Evolutionary conservation across 1,140 invertebrate genomes (phyloP), one percentile per base, ranked within the genome.

Genomic region (Cheumatopsyche charites): DNA sequence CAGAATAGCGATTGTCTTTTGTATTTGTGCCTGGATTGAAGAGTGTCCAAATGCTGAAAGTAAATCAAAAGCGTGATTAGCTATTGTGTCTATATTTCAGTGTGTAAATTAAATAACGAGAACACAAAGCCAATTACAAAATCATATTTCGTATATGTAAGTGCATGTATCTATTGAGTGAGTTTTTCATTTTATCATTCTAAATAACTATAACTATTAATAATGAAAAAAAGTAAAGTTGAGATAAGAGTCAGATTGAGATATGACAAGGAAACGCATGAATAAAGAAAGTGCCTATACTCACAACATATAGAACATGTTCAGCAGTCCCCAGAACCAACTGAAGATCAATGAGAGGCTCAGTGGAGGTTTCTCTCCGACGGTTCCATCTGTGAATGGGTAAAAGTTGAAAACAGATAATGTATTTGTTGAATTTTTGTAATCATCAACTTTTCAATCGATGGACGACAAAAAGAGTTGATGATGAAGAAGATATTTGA

Each of bases 261-360:
- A n/a, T n/a, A n/a, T n/a, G n/a, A n/a, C n/a, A n/a, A n/a, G n/a
- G n/a, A n/a, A n/a, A n/a, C n/a, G n/a, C n/a, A n/a, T n/a, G n/a
- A n/a, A n/a, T n/a, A n/a, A 61, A 4, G 12, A 23, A 12, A 58
- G 9, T 15, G 49, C 23, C 26, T 6, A 45, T 25, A 78, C 80
- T 79, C 77, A 82, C 80, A 82, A 82, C 65, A 77, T 75, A 26
- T 78, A 76, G 1, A 79, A 55, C 62, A 81, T 80, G 19, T 72
- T 58, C 43, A 82, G 65, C 13, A 76, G 45, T n/a, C 80, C 80
- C 76, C 80, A 79, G 69, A 82, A 78, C 1, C 79, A 70, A 36
- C 76, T 73, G 1, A 73, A 58, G 15, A 82, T 42, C 25, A 73
- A 66, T 25, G 76, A 73, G 9, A 80, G 67, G 71, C 76, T 76